Conservation (phyloP, 2,797 vertebrate genomes). For the Delichon dasypus region DNA sequence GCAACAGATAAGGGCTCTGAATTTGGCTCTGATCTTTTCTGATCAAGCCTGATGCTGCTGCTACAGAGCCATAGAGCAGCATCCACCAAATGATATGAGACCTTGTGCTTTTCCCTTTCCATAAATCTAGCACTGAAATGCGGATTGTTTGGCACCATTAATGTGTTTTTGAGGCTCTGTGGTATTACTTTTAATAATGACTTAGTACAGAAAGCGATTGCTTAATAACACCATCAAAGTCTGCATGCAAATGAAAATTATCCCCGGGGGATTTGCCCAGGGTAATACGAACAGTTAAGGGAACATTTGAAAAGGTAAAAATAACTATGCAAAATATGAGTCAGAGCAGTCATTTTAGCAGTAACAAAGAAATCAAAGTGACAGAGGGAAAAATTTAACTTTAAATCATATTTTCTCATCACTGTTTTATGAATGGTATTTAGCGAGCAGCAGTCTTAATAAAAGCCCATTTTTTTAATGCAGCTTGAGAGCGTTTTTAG, state of each 20-base stretch:
- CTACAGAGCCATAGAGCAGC: neutral
- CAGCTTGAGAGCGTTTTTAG: conserved; percentile 30
- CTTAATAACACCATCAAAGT: conserved; percentile 70
- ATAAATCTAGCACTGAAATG: conserved; percentile 41
- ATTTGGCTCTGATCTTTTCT: neutral
- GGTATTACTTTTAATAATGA: conserved; percentile 65
- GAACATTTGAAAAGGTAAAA: conserved; percentile 67
- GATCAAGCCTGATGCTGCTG: neutral
- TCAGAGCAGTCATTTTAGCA: conserved; percentile 62
- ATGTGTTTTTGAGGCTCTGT: conserved; percentile 59
- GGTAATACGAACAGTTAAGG: conserved; percentile 62
- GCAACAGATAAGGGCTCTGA: neutral
- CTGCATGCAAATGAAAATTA: conserved; percentile 66
- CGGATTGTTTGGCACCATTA: conserved; percentile 45
- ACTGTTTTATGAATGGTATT: conserved; percentile 56
- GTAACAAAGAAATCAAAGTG: conserved; percentile 66
- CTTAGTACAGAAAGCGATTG: conserved; percentile 57
- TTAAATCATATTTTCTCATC: conserved; percentile 33
- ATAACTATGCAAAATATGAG: conserved; percentile 69
- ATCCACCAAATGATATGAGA: neutral
- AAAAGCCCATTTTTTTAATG: conserved; percentile 12
- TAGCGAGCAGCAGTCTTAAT: neutral
- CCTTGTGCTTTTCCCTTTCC: conserved; percentile 15
- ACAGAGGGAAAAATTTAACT: conserved; percentile 69
- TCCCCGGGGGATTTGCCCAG: conserved; percentile 49